Evolutionary conservation across 2,888 invertebrate species (phyloP), one percentile per base, ranked within the genome.

Genomic region (Hylaea fasciaria): DNA sequence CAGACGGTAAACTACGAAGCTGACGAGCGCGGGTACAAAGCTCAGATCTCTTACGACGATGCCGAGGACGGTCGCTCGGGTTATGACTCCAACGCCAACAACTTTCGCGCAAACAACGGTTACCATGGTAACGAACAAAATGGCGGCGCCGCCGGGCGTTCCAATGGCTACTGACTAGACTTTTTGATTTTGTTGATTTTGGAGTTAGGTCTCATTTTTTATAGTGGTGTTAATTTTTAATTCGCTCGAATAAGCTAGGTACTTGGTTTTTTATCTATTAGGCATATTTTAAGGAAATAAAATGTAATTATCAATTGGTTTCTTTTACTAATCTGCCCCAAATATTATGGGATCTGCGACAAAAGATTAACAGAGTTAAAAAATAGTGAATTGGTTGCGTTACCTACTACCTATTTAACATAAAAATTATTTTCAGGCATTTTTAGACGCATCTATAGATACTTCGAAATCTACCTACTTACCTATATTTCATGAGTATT

Each of bases 1-100:
- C 92, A 94, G 91, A 94, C 94, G 57, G 95, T 95, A 7, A 94
- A 93, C 70, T 95, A 95, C 83, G 94, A 94, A 73, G 95, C 95
- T 4, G 94, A 95, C 68, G 93, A 93, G 72, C 89, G 94, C 52
- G 95, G 95, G 0, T 95, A 94, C 84, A 93, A 94, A 63, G 95
- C 95, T 12, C 93, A 93, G 66, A 93, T 95, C 63, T 93, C 94
- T 2, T 95, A 95, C 77, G 94, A 95, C 74, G 94, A 94, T 46
- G 80, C 93, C 0, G 89, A 86, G 62, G 79, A 81, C 7, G 22
- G 22, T 22, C 22, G 84, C 22, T 80, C 82, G 1, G 90, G 90
- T 0, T 91, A 91, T 57, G 86, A 87, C 45, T 68, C 71, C 12
- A 89, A 89, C 54, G 81, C 87, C 0, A 81, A 78, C 60, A 82